Evolutionary conservation across 1,140 invertebrate species (phyloP), one percentile per base, ranked within the genome.

Genomic region (Cheumatopsyche charites): DNA sequence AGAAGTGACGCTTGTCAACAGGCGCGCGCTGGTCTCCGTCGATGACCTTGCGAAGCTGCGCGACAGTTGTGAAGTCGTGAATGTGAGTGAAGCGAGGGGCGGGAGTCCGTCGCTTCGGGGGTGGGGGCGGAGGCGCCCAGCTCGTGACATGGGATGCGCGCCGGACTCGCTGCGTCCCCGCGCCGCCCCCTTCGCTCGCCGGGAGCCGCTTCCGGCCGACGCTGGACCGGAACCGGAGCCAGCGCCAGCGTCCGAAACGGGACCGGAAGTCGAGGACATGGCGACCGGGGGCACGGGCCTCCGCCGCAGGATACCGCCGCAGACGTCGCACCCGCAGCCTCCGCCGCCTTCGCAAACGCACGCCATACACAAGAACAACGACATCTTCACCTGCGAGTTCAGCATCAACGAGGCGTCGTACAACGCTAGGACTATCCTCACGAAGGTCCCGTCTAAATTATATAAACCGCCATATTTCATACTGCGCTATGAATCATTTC

Each of bases 341-440:
- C 47, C 15, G 47, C 47, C 49, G 17, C 23, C 55, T 25, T 2
- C 55, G 12, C 23, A 19, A 58, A n/a, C n/a, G 19, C 55, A 72
- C 41, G 21, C 15, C 26, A 73, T 69, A 13, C n/a, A 42, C 43
- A 73, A 73, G 67, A 75, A 69, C 55, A 67, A 58, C 19, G 75
- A 76, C 26, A 73, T 71, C 42, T 76, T 71, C 25, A 76, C 75
- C 13, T 76, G 63, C 11, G 75, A 76, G 49, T 73, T 71, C 67
- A 69, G 67, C 23, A 76, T 76, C 23, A 76, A 76, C 62, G 71
- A 73, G 42, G 62, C 67, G 29, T 65, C 75, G 1, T 17, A 70
- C 0, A 67, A 52, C 3, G 75, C 72, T 9, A 73, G 75, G 55
- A 76, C 73, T 76, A 58, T 72, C 11, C 68, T 76, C 29, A 76